Conservation (phyloP, 2,888 invertebrate species). For the Stenolophus ochropezus region DNA sequence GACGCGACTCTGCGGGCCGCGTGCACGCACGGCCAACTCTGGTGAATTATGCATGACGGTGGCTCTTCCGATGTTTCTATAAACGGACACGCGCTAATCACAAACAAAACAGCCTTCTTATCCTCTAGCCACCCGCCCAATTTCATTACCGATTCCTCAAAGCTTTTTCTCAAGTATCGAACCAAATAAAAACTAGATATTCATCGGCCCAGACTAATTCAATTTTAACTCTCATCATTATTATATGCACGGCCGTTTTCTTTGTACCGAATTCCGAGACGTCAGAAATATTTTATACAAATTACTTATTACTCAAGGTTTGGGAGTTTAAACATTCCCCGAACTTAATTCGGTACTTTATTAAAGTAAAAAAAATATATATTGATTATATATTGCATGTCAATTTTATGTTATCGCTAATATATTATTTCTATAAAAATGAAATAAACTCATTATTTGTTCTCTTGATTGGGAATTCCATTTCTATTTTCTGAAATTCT, state of each 20-base stretch:
- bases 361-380: no score
- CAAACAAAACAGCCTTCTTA: neutral
- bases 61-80: constrained; percentile 34
- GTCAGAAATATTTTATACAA: no score
- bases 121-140: neutral
- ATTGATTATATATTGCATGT: no score
- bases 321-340: no score
- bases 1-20: neutral
- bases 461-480: no score
- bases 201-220: neutral
- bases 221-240: neutral
- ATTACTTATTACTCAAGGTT: no score
- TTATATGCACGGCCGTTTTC: neutral
- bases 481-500: no score
- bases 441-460: no score
- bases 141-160: constrained; percentile 37
- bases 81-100: constrained; percentile 45
- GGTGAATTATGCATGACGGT: constrained; percentile 47
- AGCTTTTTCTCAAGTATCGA: constrained; percentile 7
- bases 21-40: constrained; percentile 17
- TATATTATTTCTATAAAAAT: no score
- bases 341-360: no score
- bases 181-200: constrained; percentile 20
- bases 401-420: no score
- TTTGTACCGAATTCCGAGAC: neutral